These are phyloP conservation scores for Rhagologus leucostigma DNA, from an alignment of 2,113 vertebrate species.

Conservation along the genomic window DNA sequence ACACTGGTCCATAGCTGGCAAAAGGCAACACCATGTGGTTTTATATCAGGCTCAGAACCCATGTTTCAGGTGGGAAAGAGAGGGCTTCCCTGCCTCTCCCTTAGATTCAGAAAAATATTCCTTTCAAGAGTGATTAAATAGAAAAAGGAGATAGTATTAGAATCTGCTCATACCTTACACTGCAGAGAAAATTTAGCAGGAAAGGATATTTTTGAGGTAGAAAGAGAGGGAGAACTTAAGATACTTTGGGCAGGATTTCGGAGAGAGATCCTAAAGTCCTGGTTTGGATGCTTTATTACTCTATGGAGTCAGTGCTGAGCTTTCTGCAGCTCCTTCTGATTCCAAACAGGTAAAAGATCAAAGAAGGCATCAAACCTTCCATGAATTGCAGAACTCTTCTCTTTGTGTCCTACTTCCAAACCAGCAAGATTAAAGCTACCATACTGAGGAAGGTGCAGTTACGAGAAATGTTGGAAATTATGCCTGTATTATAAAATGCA, in stretches of 20 bases:
- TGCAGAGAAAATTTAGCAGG: not conserved
- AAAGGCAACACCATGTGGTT: not conserved
- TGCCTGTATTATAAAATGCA: not conserved
- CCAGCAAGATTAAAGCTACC: not conserved
- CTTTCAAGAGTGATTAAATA: not conserved
- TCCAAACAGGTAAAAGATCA: not conserved
- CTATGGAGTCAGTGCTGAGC: not conserved
- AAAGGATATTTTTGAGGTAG: not conserved
- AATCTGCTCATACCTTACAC: not conserved
- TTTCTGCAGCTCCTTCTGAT: not conserved
- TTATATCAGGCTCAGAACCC: not conserved
- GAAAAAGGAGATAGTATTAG: not conserved
- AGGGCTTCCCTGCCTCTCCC: not conserved
- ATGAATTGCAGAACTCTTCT: not conserved
- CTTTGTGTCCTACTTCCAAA: not conserved
- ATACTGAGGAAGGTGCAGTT: not conserved
- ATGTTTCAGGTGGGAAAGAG: not conserved
- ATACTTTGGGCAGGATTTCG: not conserved
- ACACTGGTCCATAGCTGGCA: not conserved
- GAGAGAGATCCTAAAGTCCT: not conserved
- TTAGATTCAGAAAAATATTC: not conserved
- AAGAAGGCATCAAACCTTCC: not conserved
- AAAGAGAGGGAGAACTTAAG: not conserved
- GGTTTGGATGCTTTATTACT: not conserved
- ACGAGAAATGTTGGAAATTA: not conserved